phyloP scores from a whole-genome alignment of 2,888 invertebrate genomes.

The Fragum sueziense region DNA sequence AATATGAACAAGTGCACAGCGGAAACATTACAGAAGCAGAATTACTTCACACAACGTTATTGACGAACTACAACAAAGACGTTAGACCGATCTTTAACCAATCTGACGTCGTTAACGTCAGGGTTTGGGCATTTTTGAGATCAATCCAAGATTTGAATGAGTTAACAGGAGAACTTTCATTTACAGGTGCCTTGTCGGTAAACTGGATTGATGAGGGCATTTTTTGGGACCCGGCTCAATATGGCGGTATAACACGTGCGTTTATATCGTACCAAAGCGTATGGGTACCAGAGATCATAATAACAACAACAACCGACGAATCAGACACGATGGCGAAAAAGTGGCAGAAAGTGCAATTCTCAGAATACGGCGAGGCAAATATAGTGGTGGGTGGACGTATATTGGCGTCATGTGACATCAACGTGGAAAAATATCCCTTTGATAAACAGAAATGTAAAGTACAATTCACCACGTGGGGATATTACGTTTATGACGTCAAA shows the following conservation, averaged over 20 bases:
- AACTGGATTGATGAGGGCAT: slow-evolving; percentile 41
- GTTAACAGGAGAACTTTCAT: slow-evolving; percentile 36
- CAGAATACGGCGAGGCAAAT: slow-evolving; percentile 33
- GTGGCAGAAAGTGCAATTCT: slow-evolving; percentile 41
- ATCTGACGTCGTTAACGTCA: slow-evolving; percentile 5
- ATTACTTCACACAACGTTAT: slow-evolving; percentile 6
- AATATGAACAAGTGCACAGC: too few relatives aligned
- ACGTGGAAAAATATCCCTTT: slow-evolving; percentile 55
- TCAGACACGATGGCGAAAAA: slow-evolving; percentile 46
- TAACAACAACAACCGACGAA: slow-evolving; percentile 53
- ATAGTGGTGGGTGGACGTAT: slow-evolving; percentile 32
- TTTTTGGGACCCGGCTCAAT: slow-evolving; percentile 25
- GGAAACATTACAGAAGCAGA: background rate
- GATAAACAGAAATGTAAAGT: slow-evolving; percentile 49
- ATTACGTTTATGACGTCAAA: slow-evolving; percentile 26
- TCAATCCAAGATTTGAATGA: slow-evolving; percentile 51
- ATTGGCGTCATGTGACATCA: slow-evolving; percentile 48
- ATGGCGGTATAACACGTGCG: slow-evolving; percentile 8
- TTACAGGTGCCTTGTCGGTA: slow-evolving; percentile 17
- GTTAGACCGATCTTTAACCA: slow-evolving; percentile 28
- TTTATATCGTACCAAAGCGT: slow-evolving; percentile 33
- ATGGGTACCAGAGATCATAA: slow-evolving; percentile 58
- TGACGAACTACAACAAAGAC: slow-evolving; percentile 36
- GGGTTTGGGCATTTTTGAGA: slow-evolving; percentile 26
- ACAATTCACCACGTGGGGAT: slow-evolving; percentile 48